These are phyloP conservation scores for Myotis pilosus DNA, from an alignment of 2,797 vertebrate species.

Conservation along the genomic window DNA sequence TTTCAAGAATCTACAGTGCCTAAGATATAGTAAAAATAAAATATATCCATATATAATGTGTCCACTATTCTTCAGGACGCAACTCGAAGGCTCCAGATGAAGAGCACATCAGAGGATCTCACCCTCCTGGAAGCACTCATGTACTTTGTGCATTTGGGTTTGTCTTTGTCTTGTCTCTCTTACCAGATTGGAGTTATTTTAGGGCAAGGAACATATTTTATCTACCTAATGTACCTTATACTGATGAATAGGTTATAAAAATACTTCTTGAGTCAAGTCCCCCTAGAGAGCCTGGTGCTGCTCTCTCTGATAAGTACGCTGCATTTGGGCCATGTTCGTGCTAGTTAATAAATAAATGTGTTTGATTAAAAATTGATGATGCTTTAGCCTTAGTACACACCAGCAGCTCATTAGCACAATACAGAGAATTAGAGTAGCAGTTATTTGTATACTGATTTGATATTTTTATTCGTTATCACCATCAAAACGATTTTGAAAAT, in stretches of 20 bases:
- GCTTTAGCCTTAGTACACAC: not conserved
- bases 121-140: not conserved
- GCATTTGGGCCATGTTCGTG: too few species aligned
- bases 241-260: not conserved
- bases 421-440: not conserved
- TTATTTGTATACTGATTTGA: not conserved
- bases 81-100: not conserved
- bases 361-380: not conserved
- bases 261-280: not conserved
- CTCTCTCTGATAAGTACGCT: not conserved
- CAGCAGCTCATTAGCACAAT: not conserved
- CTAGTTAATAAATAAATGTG: not conserved
- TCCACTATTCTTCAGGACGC: not conserved
- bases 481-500: slow-evolving; percentile 28
- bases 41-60: not conserved
- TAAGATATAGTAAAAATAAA: not conserved
- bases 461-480: slow-evolving; percentile 25
- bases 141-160: not conserved
- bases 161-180: not conserved
- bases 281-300: not conserved
- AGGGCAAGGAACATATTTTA: not conserved
- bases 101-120: not conserved
- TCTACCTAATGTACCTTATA: not conserved
- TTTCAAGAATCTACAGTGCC: not conserved
- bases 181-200: not conserved